These are phyloP conservation scores for Ochlodes sylvanus DNA, from an alignment of 2,888 invertebrate genomes.

Conservation along the genomic window DNA sequence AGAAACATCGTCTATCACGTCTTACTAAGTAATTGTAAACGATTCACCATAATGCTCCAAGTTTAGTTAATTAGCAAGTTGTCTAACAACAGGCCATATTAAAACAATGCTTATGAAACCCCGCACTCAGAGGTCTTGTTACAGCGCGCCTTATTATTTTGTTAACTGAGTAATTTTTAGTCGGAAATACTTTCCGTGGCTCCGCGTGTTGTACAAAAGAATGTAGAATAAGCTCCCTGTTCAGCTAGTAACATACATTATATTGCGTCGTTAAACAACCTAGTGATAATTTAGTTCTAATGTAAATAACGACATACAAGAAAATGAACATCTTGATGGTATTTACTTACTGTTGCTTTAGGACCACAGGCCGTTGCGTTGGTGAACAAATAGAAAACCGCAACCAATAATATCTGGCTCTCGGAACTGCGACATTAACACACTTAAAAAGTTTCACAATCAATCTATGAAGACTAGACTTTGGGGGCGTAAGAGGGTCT, in stretches of 20 bases:
- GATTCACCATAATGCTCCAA: slow-evolving; percentile 40
- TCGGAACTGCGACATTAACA: too few species aligned
- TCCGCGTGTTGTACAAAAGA: slow-evolving; percentile 13
- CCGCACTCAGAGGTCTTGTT: slow-evolving; percentile 22
- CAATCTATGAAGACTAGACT: too few species aligned
- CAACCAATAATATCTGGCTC: too few species aligned
- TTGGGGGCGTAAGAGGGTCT: too few species aligned
- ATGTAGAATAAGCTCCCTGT: slow-evolving; percentile 23
- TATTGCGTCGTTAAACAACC: slow-evolving; percentile 6
- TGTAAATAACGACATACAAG: too few species aligned
- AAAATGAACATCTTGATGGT: too few species aligned
- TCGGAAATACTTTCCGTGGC: slow-evolving; percentile 13
- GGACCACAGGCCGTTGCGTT: too few species aligned
- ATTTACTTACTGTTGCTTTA: too few species aligned
- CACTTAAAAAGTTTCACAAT: too few species aligned
- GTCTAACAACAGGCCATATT: slow-evolving; percentile 38
- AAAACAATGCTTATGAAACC: slow-evolving; percentile 38
- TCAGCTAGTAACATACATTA: slow-evolving; percentile 15
- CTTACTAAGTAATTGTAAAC: slow-evolving; percentile 11
- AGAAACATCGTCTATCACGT: not conserved
- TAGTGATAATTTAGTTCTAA: too few species aligned
- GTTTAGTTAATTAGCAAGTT: slow-evolving; percentile 44
- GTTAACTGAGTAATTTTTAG: slow-evolving; percentile 32
- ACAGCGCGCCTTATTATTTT: slow-evolving; percentile 29
- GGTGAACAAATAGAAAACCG: too few species aligned